A percentile compares a stretch with the other conserved stretches of the same genome.
Evolutionary conservation across 2,113 vertebrate species (phyloP).

Genomic region (Leucopsar rothschildi): DNA sequence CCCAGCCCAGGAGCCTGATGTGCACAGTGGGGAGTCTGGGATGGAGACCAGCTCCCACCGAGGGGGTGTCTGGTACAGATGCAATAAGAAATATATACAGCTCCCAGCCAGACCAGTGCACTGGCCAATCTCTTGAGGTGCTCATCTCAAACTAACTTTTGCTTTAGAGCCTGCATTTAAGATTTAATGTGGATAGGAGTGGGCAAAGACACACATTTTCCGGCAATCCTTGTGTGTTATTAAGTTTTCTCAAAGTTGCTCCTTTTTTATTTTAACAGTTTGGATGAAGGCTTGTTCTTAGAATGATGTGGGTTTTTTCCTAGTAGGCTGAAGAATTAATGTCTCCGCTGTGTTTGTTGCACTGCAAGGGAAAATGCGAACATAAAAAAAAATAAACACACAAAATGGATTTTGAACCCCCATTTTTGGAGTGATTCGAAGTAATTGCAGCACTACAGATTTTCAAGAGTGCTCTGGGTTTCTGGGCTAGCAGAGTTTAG

Average conservation of each 20-base stretch:
- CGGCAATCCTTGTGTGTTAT: neutral
- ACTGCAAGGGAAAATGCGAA: neutral
- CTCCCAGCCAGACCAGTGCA: neutral
- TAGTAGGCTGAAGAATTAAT: neutral
- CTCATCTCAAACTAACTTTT: neutral
- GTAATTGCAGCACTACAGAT: slow-evolving; percentile 11
- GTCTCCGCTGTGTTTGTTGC: neutral
- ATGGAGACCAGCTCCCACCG: neutral
- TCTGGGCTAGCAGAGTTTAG: slow-evolving; percentile 33
- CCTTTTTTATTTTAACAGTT: neutral
- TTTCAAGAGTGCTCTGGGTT: slow-evolving; percentile 56
- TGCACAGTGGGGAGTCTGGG: accelerated
- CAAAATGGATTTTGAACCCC: neutral
- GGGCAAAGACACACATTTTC: neutral
- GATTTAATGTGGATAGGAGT: neutral
- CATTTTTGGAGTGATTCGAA: slow-evolving; percentile 29
- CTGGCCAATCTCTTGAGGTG: neutral
- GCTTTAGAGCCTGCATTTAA: neutral
- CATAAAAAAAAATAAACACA: neutral
- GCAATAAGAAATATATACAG: neutral
- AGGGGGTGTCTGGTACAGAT: accelerated
- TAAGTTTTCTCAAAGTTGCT: neutral
- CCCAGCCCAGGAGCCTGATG: neutral
- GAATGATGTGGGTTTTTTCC: accelerated
- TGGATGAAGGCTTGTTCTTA: neutral